phyloP scores from a whole-genome alignment of 2,113 vertebrate species.

The Callipepla squamata region DNA sequence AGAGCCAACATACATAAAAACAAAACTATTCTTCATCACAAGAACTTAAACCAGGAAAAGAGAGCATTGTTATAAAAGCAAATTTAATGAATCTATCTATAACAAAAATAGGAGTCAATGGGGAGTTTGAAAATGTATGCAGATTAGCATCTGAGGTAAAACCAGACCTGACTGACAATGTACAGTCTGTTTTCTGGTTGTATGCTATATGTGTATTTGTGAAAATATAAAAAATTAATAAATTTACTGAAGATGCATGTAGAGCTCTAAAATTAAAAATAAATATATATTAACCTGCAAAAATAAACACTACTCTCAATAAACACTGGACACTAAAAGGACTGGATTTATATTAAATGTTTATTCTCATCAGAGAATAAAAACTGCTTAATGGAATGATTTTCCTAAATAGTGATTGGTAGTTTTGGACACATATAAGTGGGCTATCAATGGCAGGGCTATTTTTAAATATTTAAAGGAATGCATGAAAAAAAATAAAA shows the following conservation, averaged over 20 bases:
- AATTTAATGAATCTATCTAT: background rate
- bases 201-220: fast-evolving
- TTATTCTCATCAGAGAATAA: background rate
- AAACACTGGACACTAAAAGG: background rate
- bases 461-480: background rate
- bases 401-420: background rate
- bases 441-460: background rate
- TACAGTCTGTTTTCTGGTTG: background rate
- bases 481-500: background rate
- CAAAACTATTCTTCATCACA: background rate
- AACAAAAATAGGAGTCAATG: background rate
- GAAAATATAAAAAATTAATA: background rate
- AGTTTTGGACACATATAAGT: background rate
- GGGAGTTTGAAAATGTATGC: background rate
- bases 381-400: background rate
- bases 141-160: background rate
- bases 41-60: background rate
- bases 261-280: background rate
- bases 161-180: background rate
- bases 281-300: too few species aligned
- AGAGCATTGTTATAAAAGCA: background rate
- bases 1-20: background rate
- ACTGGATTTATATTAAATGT: background rate
- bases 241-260: background rate
- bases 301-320: background rate